Evolutionary conservation across 2,113 vertebrate species (phyloP).

Genomic region (Numida meleagris): DNA sequence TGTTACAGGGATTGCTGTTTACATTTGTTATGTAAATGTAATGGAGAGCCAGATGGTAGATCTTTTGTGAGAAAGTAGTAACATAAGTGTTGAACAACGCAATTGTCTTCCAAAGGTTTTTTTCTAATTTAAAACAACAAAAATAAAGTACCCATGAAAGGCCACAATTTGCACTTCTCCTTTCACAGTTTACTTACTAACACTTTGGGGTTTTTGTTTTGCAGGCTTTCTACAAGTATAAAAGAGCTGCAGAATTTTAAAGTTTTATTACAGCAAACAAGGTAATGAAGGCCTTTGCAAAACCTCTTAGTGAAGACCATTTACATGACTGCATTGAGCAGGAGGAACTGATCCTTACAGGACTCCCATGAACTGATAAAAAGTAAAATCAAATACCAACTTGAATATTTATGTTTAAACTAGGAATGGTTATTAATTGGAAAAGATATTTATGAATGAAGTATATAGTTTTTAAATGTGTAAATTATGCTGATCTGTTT

Average conservation of each 20-base stretch:
- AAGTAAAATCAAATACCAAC: constrained; percentile 72
- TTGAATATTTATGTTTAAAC: constrained; percentile 82
- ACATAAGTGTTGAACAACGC: background rate
- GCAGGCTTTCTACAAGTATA: constrained; percentile 93
- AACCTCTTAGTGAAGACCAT: constrained; percentile 38
- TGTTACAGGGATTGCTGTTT: no score
- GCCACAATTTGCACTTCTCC: background rate
- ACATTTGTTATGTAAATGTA: background rate
- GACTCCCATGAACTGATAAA: constrained; percentile 71
- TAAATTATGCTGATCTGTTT: constrained; percentile 77
- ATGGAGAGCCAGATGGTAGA: background rate
- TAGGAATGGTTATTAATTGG: constrained; percentile 67
- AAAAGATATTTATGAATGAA: constrained; percentile 80
- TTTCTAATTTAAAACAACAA: background rate
- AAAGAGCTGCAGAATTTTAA: constrained; percentile 92
- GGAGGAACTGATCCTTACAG: constrained; percentile 73
- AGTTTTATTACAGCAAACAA: constrained; percentile 84
- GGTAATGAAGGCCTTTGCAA: constrained; percentile 85
- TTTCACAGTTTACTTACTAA: background rate
- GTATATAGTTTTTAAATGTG: constrained; percentile 75
- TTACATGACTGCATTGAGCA: constrained; percentile 61
- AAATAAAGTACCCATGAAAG: background rate
- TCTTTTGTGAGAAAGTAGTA: background rate
- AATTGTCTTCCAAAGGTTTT: background rate
- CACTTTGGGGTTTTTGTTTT: background rate